Evolutionary conservation across 2,797 vertebrate genomes (phyloP), one percentile per base, ranked within the genome.

Genomic region (Erpetoichthys calabaricus): DNA sequence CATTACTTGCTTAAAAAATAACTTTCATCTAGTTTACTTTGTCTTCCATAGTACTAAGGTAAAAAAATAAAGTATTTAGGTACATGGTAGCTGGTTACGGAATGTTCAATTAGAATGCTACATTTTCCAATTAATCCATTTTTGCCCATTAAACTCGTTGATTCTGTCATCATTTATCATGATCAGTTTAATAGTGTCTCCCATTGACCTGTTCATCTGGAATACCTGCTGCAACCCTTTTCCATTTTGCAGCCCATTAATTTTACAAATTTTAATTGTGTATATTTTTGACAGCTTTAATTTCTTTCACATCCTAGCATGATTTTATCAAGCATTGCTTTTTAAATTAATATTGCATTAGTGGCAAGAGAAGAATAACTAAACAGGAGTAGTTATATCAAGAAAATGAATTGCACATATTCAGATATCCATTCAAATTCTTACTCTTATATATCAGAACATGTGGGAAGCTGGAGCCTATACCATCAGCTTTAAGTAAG

Each of bases 211-310:
- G 75, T 70, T 90, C 80, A 86, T 87, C 79, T 88, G 79, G 69
- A 75, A 64, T 80, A 77, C 73, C 80, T 87, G 81, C 75, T 87
- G 80, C 69, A 79, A 72, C 66, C 58, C 49, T 79, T 75, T 81
- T 68, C 66, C 69, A 67, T 80, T 85, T 88, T 85, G 77, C 75
- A 86, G 80, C 70, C 80, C 79, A 84, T 88, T 86, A 88, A 86
- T 88, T 88, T 88, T 87, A 84, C 70, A 85, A 80, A 79, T 87
- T 86, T 87, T 86, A 81, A 79, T 78, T 84, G 76, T 84, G 75
- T 81, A 68, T 51, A 56, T 73, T 82, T 84, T 84, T 85, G 86
- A 82, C 82, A 88, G 73, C 63, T 86, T 85, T 87, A 73, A 85
- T 83, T 88, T 87, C 80, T 63, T 56, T 66, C 45, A 60, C 63